phyloP scores from a whole-genome alignment of 2,888 invertebrate genomes.

The Andrena bicolor region DNA sequence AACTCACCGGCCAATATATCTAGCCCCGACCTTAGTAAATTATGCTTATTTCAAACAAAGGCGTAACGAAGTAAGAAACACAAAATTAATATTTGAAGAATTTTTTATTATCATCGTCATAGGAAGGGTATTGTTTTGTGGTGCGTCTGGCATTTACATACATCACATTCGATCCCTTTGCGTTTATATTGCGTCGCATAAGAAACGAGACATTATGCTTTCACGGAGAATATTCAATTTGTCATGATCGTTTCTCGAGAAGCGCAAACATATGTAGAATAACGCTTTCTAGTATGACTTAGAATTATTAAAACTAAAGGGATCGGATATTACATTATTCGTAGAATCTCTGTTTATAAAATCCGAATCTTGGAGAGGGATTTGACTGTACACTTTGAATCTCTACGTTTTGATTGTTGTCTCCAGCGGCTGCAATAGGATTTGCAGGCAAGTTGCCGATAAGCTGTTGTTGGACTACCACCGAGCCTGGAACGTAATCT shows the following conservation, averaged over 20 bases:
- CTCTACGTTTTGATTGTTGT: slow-evolving; percentile 18
- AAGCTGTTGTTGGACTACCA: slow-evolving; percentile 57
- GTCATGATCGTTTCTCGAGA: background rate
- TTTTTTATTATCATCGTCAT: slow-evolving; percentile 11
- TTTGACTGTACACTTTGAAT: background rate
- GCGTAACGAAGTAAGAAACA: background rate
- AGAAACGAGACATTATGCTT: background rate
- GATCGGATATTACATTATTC: background rate
- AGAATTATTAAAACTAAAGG: background rate
- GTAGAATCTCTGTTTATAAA: background rate
- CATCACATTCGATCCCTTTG: background rate
- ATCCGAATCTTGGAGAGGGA: background rate
- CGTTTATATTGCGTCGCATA: too few species aligned
- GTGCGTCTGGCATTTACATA: too few species aligned
- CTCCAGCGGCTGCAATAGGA: background rate
- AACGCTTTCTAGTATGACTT: background rate
- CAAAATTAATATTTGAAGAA: background rate
- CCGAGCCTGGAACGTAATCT: slow-evolving; percentile 69
- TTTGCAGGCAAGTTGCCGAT: background rate
- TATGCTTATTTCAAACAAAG: background rate
- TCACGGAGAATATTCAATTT: background rate
- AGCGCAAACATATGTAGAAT: background rate
- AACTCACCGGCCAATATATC: too few species aligned
- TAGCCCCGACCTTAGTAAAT: too few species aligned
- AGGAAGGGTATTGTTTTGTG: too few species aligned